Evolutionary conservation across 1,140 invertebrate genomes (phyloP).

Genomic region (Coenobita brevimanus): DNA sequence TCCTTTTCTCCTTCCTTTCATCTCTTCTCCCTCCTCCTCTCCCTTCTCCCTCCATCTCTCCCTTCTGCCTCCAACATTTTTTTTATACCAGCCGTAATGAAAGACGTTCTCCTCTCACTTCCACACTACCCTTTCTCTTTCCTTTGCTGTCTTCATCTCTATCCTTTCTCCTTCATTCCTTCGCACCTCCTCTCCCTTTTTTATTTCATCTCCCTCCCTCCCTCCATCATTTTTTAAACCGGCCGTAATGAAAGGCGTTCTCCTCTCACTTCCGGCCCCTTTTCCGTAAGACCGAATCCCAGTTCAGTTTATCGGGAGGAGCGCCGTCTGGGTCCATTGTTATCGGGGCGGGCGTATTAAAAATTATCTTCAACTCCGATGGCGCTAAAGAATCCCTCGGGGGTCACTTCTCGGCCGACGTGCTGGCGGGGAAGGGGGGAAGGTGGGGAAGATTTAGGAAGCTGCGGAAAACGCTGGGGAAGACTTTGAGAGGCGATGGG

Average conservation of each 20-base stretch:
- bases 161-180: neutral
- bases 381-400: conserved; percentile 36
- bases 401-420: neutral
- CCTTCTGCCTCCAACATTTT: neutral
- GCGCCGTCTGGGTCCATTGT: conserved; percentile 44
- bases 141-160: neutral
- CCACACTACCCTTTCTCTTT: no score
- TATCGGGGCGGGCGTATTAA: conserved; percentile 44
- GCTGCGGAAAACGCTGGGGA: neutral
- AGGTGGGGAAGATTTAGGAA: neutral
- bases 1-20: neutral
- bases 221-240: conserved; percentile 24
- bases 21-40: neutral
- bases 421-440: neutral
- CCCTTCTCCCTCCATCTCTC: neutral
- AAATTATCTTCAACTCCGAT: conserved; percentile 60
- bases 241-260: conserved; percentile 33
- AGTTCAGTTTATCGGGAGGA: conserved; percentile 26
- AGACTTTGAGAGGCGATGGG: no score
- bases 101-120: conserved; percentile 24
- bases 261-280: conserved; percentile 38
- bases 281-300: conserved; percentile 17
- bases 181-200: neutral
- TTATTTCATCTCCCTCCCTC: neutral
- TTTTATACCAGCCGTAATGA: conserved; percentile 29